Evolutionary conservation across 2,888 invertebrate genomes (phyloP), one percentile per base, ranked within the genome.

Genomic region (Pardosa pseudoannulata): DNA sequence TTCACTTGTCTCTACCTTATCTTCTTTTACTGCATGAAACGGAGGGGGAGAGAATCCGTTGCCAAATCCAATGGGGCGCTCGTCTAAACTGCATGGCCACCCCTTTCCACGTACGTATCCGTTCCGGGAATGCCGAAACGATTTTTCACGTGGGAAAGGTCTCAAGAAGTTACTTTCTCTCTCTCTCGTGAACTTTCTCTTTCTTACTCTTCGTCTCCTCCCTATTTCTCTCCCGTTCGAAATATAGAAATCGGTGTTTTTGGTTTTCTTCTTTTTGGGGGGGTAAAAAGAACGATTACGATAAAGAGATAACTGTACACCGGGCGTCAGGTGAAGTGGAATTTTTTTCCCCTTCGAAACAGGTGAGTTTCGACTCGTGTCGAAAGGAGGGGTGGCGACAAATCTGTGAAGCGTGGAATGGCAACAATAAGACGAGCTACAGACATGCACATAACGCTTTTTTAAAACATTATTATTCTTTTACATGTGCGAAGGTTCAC

Each of bases 121-220:
- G 1, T 56, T 56, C 56, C 31, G 32, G n/a, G 67, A 32, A 36
- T 67, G 67, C 28, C 41, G 39, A 23, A 56, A 31, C 16, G 70
- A 62, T 32, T 56, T 36, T 83, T 85, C 83, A 85, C 83, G 78
- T 85, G 83, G 83, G 83, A 85, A 85, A 50, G n/a, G 56, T 85
- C 83, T 72, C 83, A 85, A 62, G 83, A 65, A n/a, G n/a, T n/a
- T n/a, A n/a, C 70, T 50, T 36, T 23, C 68, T 32, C 29, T 7
- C 16, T 7, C 27, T 62, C 23, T 74, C 5, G n/a, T 31, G 39
- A 62, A 19, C 50, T 46, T 78, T 78, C 23, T 56, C 5, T 56
- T 23, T 23, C 23, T 56, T 56, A 23, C 23, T 23, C n/a, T n/a
- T n/a, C n/a, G n/a, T n/a, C n/a, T 56, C 36, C 23, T 56, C 23